Evolutionary conservation across 2,888 invertebrate genomes (phyloP).

Genomic region (Dichetophora obliterata): DNA sequence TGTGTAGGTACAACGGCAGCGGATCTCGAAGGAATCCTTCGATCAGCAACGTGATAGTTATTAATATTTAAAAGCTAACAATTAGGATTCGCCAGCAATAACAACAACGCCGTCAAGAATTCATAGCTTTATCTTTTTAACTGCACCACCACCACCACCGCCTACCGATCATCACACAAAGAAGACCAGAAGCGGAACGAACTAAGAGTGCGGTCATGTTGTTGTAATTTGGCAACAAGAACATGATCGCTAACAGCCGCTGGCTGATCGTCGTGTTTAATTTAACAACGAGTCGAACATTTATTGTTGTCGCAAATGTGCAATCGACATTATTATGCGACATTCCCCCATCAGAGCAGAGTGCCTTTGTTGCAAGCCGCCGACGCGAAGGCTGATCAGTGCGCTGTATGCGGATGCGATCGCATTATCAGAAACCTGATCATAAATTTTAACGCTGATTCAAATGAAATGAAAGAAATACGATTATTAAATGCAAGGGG

Average conservation of each 20-base stretch:
- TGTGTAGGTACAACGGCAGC: neutral
- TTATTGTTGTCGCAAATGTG: slow-evolving; percentile 20
- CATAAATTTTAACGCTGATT: slow-evolving; percentile 25
- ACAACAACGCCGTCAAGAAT: neutral
- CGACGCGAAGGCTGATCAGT: neutral
- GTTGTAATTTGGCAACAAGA: neutral
- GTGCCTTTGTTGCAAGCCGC: slow-evolving; percentile 17
- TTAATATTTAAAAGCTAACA: slow-evolving; percentile 36
- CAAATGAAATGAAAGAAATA: slow-evolving; percentile 5
- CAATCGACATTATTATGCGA: slow-evolving; percentile 15
- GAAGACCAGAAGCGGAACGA: slow-evolving; percentile 39
- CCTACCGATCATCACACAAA: neutral
- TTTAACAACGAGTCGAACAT: neutral
- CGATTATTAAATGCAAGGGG: slow-evolving; percentile 12
- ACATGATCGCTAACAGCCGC: neutral
- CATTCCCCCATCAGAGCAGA: neutral
- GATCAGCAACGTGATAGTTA: slow-evolving; percentile 22
- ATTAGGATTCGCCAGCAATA: slow-evolving; percentile 21
- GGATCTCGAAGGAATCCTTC: neutral
- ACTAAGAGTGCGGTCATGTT: neutral
- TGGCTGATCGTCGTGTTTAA: neutral
- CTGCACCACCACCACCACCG: neutral
- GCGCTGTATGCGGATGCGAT: slow-evolving; percentile 3
- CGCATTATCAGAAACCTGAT: slow-evolving; percentile 23
- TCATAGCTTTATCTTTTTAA: neutral